Evolutionary conservation across 2,888 invertebrate genomes (phyloP), one percentile per base, ranked within the genome.

Genomic region (Sericinus montela): DNA sequence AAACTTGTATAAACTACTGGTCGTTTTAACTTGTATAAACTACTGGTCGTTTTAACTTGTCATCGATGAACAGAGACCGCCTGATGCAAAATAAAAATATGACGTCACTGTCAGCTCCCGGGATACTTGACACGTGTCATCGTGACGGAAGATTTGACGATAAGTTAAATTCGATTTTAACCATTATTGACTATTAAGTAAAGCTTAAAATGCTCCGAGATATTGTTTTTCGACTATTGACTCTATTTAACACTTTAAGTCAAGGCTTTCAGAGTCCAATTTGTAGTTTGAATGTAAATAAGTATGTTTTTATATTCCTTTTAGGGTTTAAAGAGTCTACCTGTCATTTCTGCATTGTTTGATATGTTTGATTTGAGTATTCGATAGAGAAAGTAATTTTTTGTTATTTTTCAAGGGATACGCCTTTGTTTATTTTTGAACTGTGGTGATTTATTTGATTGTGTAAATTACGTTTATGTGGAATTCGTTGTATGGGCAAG

Each of bases 81-180:
- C 67, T 63, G 69, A 75, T 72, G 73, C 75, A 75, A 10, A 79
- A 85, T 82, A 84, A 75, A 80, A 77, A 79, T 75, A 76, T 80
- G 75, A 78, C 80, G 77, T 76, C 74, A 77, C 62, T 71, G 84
- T 81, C 82, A 79, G 83, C 82, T 80, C 75, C 78, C 68, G 75
- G 66, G 62, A 63, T 67, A 70, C 68, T 69, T 76, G 80, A 80
- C 81, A 75, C 73, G 76, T 76, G 77, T 79, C 78, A 76, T 73
- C 75, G 67, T 67, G 69, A 66, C 60, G 59, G 56, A 66, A 65
- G 69, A 76, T 73, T 72, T 75, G 72, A 70, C 54, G 52, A 50
- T 14, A 29, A 40, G 19, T 0, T 3, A 30, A 14, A 49, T 45
- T 10, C 11, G 13, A 64, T 34, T 64, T 56, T 59, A 8, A 52